A percentile compares a stretch with the other conserved stretches of the same genome.
These are phyloP conservation scores for Scaptodrosophila latifasciaeformis DNA, from an alignment of 2,888 invertebrate species.

Conservation along the genomic window DNA sequence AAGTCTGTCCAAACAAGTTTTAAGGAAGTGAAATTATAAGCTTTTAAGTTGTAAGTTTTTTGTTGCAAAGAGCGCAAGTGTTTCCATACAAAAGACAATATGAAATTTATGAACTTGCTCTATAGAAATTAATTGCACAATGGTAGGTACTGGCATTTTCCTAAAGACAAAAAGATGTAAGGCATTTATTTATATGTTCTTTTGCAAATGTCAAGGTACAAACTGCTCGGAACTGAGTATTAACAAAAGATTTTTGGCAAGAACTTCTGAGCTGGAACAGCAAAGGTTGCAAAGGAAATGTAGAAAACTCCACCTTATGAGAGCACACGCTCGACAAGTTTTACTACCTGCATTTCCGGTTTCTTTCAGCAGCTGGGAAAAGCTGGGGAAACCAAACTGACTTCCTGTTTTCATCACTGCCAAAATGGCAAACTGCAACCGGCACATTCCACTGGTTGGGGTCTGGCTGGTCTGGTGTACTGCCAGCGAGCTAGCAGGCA, in stretches of 20 bases:
- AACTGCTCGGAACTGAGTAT: conserved; percentile 31
- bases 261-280: not conserved
- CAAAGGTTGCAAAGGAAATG: not conserved
- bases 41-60: too few relatives aligned
- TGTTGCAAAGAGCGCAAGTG: too few relatives aligned
- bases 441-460: not conserved
- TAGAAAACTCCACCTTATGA: not conserved
- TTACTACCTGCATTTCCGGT: conserved; percentile 55
- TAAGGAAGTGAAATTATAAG: too few relatives aligned
- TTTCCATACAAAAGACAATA: too few relatives aligned
- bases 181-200: not conserved
- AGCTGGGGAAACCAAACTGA: conserved; percentile 46
- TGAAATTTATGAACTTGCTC: conserved; percentile 51
- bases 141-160: not conserved
- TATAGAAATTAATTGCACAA: conserved; percentile 48
- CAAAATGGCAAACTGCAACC: too few relatives aligned
- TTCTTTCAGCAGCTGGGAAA: too few relatives aligned
- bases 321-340: conserved; percentile 15
- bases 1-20: too few relatives aligned
- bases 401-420: conserved; percentile 51
- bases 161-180: not conserved
- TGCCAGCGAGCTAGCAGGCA: not conserved
- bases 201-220: conserved; percentile 49
- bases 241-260: conserved; percentile 37
- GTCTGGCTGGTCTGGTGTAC: not conserved